These are phyloP conservation scores for Caenorhabditis drosophilae DNA, from an alignment of 2,888 invertebrate species.

Conservation along the genomic window DNA sequence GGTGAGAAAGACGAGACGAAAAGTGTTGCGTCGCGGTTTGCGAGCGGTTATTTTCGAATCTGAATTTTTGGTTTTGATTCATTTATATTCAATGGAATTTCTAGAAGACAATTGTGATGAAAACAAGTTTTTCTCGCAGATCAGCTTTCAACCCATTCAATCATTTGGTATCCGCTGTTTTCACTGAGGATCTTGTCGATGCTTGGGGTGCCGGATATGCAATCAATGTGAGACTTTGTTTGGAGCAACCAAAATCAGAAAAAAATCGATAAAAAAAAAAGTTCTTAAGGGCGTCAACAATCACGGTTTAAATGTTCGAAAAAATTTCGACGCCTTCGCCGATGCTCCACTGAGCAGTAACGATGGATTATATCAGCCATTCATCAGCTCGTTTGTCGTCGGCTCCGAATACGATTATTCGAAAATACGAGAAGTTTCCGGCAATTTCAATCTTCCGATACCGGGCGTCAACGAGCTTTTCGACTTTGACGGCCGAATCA, in stretches of 20 bases:
- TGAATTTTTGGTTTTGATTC: not conserved
- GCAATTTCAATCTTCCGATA: slow-evolving; percentile 56
- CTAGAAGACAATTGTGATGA: not conserved
- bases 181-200: slow-evolving; percentile 62
- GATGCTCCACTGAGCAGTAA: slow-evolving; percentile 50
- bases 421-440: slow-evolving; percentile 58
- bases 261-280: not conserved
- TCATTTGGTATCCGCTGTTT: slow-evolving; percentile 57
- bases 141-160: slow-evolving; percentile 64
- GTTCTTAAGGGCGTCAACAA: slow-evolving; percentile 58
- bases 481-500: slow-evolving; percentile 59
- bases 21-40: not conserved
- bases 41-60: not conserved
- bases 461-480: slow-evolving; percentile 62
- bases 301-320: slow-evolving; percentile 52
- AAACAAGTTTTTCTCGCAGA: slow-evolving; percentile 16
- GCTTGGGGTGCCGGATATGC: slow-evolving; percentile 62
- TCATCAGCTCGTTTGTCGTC: slow-evolving; percentile 44
- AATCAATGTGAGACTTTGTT: slow-evolving; percentile 47
- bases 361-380: slow-evolving; percentile 57
- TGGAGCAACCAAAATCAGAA: not conserved
- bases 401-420: slow-evolving; percentile 59
- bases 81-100: not conserved
- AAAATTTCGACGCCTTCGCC: slow-evolving; percentile 59
- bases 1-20: not conserved